Evolutionary conservation across 2,113 vertebrate genomes (phyloP).

Genomic region (Epinephelus lanceolatus): DNA sequence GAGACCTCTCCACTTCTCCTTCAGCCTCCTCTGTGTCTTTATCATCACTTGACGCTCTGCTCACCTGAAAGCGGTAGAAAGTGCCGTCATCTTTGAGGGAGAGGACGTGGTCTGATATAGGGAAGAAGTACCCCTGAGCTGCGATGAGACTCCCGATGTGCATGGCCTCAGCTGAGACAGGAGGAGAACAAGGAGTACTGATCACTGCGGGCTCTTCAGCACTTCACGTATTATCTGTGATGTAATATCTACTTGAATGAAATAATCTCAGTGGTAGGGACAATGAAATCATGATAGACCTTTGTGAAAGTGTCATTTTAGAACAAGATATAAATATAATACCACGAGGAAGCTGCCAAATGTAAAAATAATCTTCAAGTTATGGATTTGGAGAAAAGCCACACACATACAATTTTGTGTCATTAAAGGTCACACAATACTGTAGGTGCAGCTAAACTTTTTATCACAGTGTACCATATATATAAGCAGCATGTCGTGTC

Average conservation of each 20-base stretch:
- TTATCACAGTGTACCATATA: not conserved
- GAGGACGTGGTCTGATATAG: constrained; percentile 97
- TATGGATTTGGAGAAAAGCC: not conserved
- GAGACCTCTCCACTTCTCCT: not conserved
- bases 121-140: constrained; percentile 97
- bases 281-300: not conserved
- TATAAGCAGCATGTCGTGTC: not conserved
- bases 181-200: not conserved
- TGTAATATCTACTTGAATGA: not conserved
- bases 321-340: not conserved
- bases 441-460: not conserved
- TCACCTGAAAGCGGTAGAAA: constrained; percentile 98
- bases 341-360: not conserved
- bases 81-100: constrained; percentile 96
- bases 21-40: not conserved
- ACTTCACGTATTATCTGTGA: not conserved
- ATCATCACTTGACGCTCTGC: constrained; percentile 29
- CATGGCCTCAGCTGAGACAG: constrained; percentile 92
- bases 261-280: not conserved
- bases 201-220: constrained; percentile 3
- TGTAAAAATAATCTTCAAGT: not conserved
- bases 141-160: constrained; percentile 96
- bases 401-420: not conserved
- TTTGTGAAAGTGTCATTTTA: not conserved
- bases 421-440: not conserved